Evolutionary conservation across 2,797 vertebrate species (phyloP), one percentile per base, ranked within the genome.

Genomic region (Crossoptilon crossoptilon): DNA sequence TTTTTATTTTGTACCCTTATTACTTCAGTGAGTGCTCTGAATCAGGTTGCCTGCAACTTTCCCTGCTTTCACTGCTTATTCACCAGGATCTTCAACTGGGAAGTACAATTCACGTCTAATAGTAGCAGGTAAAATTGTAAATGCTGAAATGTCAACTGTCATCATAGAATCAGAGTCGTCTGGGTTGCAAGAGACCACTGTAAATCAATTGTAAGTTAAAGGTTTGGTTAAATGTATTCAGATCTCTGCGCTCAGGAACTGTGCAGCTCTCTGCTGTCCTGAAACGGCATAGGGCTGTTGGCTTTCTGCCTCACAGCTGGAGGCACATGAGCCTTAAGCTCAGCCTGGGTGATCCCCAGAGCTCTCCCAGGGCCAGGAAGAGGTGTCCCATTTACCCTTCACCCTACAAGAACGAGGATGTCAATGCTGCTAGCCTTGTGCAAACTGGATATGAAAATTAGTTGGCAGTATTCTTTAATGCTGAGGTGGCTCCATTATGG

Each of bases 361-460:
- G 12, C 22, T 80, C n/a, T 90, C 70, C 51, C 56, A 80, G 18
- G 48, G 14, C 26, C 35, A 59, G 44, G 73, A 84, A 59, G 48
- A 64, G 16, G 2, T 33, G 31, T 64, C 35, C 51, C 24, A 70
- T 51, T 91, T 86, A 67, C 84, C 41, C 67, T 9, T 75, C 43
- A 48, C 55, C 48, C 91, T 72, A 84, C 39, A 78, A 48, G n/a
- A 93, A 82, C 18, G 49, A 78, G 73, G 63, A 63, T 78, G n/a
- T 53, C 55, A 51, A 7, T 80, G 9, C 29, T 85, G 37, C 21
- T 69, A 29, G 6, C 55, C 59, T 56, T 46, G 43, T 72, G 69
- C 53, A 67, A 80, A 44, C 79, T 69, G 56, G 43, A 21, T 94
- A 89, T 64, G 87, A 87, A 96, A 95, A 96, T 53, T 9, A 63